Base-by-base conservation (phyloP, 2,113 vertebrate genomes). In the Istiophorus platypterus region DNA sequence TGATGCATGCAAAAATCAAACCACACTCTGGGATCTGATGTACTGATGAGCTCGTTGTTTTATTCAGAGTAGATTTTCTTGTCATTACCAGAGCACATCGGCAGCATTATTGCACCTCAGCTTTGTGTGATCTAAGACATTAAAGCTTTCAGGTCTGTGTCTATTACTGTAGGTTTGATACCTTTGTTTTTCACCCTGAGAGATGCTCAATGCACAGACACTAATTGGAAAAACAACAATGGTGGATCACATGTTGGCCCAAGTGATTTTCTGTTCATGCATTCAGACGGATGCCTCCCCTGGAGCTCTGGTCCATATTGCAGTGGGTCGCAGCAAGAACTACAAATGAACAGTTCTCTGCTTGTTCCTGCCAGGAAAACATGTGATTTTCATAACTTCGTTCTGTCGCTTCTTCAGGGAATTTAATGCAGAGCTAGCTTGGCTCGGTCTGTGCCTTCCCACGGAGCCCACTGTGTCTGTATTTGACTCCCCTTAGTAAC, bases 161-260 rank as follows among this genome's bases (percentile, higher is more conserved):
- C 11, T 27, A n/a, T 29, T 69, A 24, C 27, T 47, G 22, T 58
- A 51, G 58, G 61, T 80, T 70, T 83, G 70, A 81, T 70, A 59
- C 76, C 15, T 22, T 49, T 20, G 9, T 51, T 56, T 72, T 78
- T 80, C 39, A 56, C 63, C 17, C 58, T 9, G 52, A 75, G 72
- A 72, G 34, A 57, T 45, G 42, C 65, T 81, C 66, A 4, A 51
- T 76, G 80, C 58, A 52, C 52, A 31, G 34, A n/a, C 0, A 34
- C 66, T 88, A 72, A 86, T 79, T 82, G 61, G 65, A 66, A 82
- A 68, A 84, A 82, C 59, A 81, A 71, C 80, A 80, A 22, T 39
- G 20, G 42, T 51, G 41, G 52, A 58, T 84, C 58, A 37, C 31
- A 61, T 24, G 52, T 66, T 22, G 62, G 61, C 49, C 9, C 22